Evolutionary conservation across 2,888 invertebrate species (phyloP).

Genomic region (Noctua fimbriata): DNA sequence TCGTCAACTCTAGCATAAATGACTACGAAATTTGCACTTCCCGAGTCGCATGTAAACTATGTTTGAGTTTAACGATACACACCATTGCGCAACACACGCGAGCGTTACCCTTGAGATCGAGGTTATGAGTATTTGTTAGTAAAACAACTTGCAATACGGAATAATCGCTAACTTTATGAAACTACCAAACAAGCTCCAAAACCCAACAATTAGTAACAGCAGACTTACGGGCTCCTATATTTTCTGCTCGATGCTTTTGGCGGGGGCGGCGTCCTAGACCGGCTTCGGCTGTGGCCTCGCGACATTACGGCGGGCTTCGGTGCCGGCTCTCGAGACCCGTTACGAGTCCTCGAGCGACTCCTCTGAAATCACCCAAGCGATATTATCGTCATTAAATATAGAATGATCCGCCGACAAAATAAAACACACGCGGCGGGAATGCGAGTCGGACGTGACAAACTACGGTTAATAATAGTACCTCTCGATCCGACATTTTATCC

Average conservation of each 20-base stretch:
- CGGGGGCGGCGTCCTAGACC: slow-evolving; percentile 89
- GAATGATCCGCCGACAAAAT: slow-evolving; percentile 73
- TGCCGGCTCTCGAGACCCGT: slow-evolving; percentile 87
- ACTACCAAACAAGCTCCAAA: slow-evolving; percentile 37
- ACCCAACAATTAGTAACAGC: slow-evolving; percentile 40
- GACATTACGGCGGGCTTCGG: slow-evolving; percentile 85
- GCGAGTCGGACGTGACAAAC: slow-evolving; percentile 68
- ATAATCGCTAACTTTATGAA: slow-evolving; percentile 2
- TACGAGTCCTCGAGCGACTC: slow-evolving; percentile 88
- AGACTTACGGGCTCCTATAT: slow-evolving; percentile 88
- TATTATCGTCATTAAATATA: slow-evolving; percentile 70
- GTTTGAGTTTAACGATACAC: slow-evolving; percentile 68
- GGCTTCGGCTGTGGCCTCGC: slow-evolving; percentile 88
- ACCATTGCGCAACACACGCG: slow-evolving; percentile 79
- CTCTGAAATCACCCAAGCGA: slow-evolving; percentile 84
- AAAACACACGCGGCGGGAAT: slow-evolving; percentile 83
- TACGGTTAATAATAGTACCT: slow-evolving; percentile 85
- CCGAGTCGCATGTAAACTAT: slow-evolving; percentile 54
- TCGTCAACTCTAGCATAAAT: slow-evolving; percentile 47
- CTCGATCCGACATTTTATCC: slow-evolving; percentile 87
- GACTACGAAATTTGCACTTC: slow-evolving; percentile 53
- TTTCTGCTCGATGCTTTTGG: slow-evolving; percentile 87
- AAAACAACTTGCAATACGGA: slow-evolving; percentile 38
- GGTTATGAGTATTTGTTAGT: slow-evolving; percentile 77
- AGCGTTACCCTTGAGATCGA: slow-evolving; percentile 81